Percentiles rank a stretch among this genome's conserved stretches.
Conservation (phyloP, 2,797 vertebrate genomes). For the Hipposideros larvatus region DNA sequence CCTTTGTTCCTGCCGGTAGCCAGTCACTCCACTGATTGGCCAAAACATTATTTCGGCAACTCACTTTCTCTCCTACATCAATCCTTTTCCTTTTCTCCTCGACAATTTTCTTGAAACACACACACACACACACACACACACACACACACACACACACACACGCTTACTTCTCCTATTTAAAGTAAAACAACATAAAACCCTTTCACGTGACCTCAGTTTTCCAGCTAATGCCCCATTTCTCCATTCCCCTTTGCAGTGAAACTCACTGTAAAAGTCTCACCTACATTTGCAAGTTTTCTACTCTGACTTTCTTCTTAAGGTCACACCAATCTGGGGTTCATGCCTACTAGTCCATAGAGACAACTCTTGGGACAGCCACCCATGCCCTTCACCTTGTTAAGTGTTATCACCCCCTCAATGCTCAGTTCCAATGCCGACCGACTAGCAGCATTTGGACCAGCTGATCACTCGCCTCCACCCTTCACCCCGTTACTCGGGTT, state of each 20-base stretch:
- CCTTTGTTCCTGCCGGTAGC: not conserved
- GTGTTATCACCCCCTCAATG: not conserved
- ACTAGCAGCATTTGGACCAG: not conserved
- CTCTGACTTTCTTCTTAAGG: not conserved
- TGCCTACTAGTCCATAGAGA: not conserved
- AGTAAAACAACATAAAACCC: not conserved
- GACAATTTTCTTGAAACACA: not conserved
- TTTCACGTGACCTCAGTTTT: not conserved
- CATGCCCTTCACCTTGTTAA: too few species aligned
- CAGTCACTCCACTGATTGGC: not conserved
- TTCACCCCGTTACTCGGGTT: not conserved
- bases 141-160: not conserved
- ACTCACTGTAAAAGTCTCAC: not conserved
- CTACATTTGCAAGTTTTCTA: not conserved
- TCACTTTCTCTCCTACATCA: not conserved
- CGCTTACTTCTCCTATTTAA: conserved; percentile 25
- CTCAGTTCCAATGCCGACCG: not conserved
- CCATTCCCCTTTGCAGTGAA: not conserved
- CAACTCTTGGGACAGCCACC: not conserved
- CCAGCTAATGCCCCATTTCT: not conserved
- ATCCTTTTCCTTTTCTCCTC: not conserved
- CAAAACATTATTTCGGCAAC: not conserved
- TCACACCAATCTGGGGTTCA: not conserved
- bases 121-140: not conserved
- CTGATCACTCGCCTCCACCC: too few species aligned